phyloP scores from a whole-genome alignment of 2,888 invertebrate species.

The Yponomeuta sedellus region DNA sequence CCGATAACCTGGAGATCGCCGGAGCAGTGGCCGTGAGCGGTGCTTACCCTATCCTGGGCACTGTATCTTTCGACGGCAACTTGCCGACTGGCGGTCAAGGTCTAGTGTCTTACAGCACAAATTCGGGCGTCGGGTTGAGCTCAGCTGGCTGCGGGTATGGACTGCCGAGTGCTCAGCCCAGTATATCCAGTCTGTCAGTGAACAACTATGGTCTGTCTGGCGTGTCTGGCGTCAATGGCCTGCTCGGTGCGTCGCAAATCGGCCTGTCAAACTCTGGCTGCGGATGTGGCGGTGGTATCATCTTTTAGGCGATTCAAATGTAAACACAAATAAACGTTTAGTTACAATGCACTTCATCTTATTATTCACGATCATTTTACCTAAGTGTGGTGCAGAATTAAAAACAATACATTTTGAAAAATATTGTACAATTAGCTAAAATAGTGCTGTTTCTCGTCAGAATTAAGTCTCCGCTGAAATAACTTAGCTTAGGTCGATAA shows the following conservation, averaged over 20 bases:
- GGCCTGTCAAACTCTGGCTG: background rate
- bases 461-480: too few relatives aligned
- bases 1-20: constrained; percentile 5
- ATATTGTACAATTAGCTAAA: too few relatives aligned
- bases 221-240: background rate
- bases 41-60: background rate
- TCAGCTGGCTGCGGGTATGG: constrained; percentile 2
- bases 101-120: background rate
- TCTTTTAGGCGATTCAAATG: too few relatives aligned
- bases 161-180: background rate
- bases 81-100: background rate
- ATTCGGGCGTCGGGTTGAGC: background rate
- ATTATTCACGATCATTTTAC: too few relatives aligned
- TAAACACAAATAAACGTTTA: too few relatives aligned
- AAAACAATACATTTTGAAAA: too few relatives aligned
- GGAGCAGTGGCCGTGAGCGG: background rate
- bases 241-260: background rate
- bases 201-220: background rate
- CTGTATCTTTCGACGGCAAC: background rate
- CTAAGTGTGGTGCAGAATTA: too few relatives aligned
- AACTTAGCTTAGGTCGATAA: too few relatives aligned
- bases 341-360: too few relatives aligned
- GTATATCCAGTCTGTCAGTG: background rate
- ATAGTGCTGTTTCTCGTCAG: too few relatives aligned
- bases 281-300: too few relatives aligned